Conservation (phyloP, 2,888 invertebrate genomes). For the Philonicus albiceps region DNA sequence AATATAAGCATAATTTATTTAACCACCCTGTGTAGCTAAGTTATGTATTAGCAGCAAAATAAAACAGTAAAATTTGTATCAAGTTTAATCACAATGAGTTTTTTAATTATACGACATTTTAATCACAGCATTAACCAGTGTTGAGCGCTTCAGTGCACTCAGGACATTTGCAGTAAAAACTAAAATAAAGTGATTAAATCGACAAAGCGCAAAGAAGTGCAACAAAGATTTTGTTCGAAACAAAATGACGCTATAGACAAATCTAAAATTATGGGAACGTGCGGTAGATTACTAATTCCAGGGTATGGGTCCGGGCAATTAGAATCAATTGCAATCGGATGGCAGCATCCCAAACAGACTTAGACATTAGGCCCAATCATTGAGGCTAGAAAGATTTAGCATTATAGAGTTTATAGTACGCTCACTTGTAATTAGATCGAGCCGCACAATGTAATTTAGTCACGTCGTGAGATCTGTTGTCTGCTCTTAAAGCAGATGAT, state of each 20-base stretch:
- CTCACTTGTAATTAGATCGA: conserved; percentile 37
- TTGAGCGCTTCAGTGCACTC: neutral
- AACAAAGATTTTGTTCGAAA: neutral
- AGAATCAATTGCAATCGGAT: conserved; percentile 5
- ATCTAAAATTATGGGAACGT: neutral
- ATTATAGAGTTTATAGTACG: neutral
- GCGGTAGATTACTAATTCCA: neutral
- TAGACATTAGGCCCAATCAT: neutral
- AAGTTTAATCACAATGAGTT: neutral
- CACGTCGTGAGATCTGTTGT: neutral
- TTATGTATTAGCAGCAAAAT: neutral
- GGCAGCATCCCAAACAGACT: conserved; percentile 1
- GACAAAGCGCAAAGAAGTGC: neutral
- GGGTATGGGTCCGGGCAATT: neutral
- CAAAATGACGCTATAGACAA: neutral
- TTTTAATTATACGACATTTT: neutral
- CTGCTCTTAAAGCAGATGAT: conserved; percentile 14
- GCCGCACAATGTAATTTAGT: conserved; percentile 28
- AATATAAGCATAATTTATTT: too few relatives aligned
- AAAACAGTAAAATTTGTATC: neutral
- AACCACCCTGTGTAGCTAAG: neutral
- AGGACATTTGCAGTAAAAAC: neutral
- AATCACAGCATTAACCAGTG: neutral
- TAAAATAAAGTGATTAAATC: neutral
- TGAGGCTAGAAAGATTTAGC: neutral